phyloP scores from a whole-genome alignment of 2,888 invertebrate genomes.

The Ellobium chinense region DNA sequence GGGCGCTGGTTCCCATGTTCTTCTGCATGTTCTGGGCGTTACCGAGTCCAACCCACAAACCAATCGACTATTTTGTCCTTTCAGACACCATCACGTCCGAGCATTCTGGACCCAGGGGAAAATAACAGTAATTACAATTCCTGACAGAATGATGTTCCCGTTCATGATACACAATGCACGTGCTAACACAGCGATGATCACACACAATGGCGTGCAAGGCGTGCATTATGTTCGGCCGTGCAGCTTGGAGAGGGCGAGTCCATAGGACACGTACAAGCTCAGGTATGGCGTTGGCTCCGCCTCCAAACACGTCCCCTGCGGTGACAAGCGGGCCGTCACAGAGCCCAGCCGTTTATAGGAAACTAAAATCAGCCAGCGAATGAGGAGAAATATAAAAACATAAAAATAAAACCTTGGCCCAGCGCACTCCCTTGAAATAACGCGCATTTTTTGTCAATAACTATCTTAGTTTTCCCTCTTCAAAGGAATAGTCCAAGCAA shows the following conservation, averaged over 20 bases:
- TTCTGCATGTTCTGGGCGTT: constrained; percentile 1
- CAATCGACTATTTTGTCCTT: not conserved
- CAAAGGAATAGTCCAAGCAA: constrained; percentile 18
- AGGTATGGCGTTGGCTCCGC: not conserved
- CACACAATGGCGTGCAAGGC: not conserved
- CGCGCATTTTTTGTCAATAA: not conserved
- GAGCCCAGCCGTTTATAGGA: not conserved
- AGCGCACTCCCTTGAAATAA: constrained; percentile 20
- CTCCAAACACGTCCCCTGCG: constrained; percentile 12
- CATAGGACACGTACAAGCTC: constrained; percentile 15
- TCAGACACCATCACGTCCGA: not conserved
- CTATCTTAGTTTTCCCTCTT: constrained; percentile 30
- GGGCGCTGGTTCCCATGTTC: too few species aligned
- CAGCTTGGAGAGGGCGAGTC: constrained; percentile 20
- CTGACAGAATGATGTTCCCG: not conserved
- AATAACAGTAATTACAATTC: constrained; percentile 21
- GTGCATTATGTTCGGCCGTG: not conserved
- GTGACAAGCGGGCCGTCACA: not conserved
- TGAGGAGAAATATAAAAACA: not conserved
- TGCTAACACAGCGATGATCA: not conserved
- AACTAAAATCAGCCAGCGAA: constrained; percentile 11
- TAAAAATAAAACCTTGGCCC: not conserved
- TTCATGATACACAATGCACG: constrained; percentile 5
- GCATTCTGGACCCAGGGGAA: not conserved
- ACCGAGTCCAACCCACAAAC: not conserved